These are phyloP conservation scores for Crenuchus spilurus DNA, from an alignment of 2,797 vertebrate genomes.

Conservation along the genomic window DNA sequence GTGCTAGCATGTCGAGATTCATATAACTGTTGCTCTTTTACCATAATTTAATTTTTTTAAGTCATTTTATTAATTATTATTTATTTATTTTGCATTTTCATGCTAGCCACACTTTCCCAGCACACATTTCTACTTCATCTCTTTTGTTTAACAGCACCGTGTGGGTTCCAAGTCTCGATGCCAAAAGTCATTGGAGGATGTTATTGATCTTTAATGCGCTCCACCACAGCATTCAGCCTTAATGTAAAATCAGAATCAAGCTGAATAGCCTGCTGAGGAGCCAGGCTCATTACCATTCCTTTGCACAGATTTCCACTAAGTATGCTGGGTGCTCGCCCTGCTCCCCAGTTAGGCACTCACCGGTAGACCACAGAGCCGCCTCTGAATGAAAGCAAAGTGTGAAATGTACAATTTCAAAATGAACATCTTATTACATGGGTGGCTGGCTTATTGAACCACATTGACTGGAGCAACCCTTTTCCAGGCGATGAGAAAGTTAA, in stretches of 20 bases:
- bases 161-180: background rate
- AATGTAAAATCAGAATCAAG: background rate
- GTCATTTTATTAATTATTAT: background rate
- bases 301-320: slow-evolving; percentile 11
- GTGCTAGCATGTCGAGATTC: no score
- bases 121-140: background rate
- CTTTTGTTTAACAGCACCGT: background rate
- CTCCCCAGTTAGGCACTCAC: slow-evolving; percentile 12
- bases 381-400: slow-evolving; percentile 60
- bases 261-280: background rate
- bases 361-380: background rate
- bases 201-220: slow-evolving; percentile 21
- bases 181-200: background rate
- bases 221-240: slow-evolving; percentile 3
- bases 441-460: slow-evolving; percentile 86
- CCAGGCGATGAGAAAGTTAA: slow-evolving; percentile 82
- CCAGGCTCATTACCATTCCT: slow-evolving; percentile 4
- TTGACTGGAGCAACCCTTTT: slow-evolving; percentile 81
- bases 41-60: no score
- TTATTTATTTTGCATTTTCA: background rate
- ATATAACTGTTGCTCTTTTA: no score
- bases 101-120: background rate
- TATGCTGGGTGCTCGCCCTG: slow-evolving; percentile 27
- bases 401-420: slow-evolving; percentile 79
- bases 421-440: slow-evolving; percentile 89